Base-by-base conservation (phyloP, 1,140 invertebrate genomes). In the Drosophila oshimai region DNA sequence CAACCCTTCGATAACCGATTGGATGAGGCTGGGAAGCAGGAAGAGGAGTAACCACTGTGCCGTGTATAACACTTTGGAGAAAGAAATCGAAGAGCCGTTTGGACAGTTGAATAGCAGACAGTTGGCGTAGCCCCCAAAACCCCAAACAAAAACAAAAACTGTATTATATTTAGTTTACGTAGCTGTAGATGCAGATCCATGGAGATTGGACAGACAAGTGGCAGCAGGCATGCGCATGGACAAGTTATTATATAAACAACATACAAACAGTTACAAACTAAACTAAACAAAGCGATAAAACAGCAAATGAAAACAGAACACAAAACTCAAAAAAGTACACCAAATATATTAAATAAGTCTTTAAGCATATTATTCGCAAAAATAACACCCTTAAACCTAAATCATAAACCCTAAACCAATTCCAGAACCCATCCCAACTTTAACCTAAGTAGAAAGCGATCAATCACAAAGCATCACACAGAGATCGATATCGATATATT, bases 61-160 rank as follows among this genome's bases (percentile, higher is more conserved):
- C 89, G 89, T 90, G 89, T 90, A 37, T 89, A 90, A 90, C 89
- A 90, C 89, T 87, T 86, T 86, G 78, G 67, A 71, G 36, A 26
- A 62, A 15, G 28, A 28, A 20, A 45, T 13, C 6, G 46, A 26
- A 26, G 60, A 42, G 15, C 42, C 64, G 72, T 53, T 54, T 45
- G 22, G 53, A 39, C 26, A 64, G 41, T 33, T 34, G 24, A 64
- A 46, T 41, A 53, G 39, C 57, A 44, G 54, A 61, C 45, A 37
- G 50, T 50, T 47, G 60, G 50, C 57, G 62, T 62, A 65, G 61
- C 60, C 54, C 60, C 39, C 46, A n/a, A 10, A 24, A 9, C 7
- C 18, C 18, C 24, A 46, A 46, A 46, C 15, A 46, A 29, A 64
- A 60, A 62, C 29, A 58, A 51, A 81, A 86, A 83, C 81, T 86